phyloP scores from a whole-genome alignment of 2,888 invertebrate species.

The Drosophila macrospina region DNA sequence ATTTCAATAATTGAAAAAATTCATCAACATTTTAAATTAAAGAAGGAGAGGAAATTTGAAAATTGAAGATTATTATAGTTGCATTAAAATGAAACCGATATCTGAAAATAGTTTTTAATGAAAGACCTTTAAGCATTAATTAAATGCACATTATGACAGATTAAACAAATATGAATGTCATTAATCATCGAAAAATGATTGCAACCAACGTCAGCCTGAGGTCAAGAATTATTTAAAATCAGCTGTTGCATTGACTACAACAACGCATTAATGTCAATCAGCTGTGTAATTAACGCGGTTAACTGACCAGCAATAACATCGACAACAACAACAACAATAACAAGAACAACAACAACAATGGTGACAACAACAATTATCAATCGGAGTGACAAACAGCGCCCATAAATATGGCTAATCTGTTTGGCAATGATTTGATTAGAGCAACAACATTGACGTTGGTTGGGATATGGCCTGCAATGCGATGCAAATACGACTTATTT shows the following conservation, averaged over 20 bases:
- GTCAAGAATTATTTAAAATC: conserved; percentile 46
- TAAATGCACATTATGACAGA: conserved; percentile 52
- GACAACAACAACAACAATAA: conserved; percentile 12
- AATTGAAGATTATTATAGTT: not conserved
- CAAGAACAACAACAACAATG: conserved; percentile 22
- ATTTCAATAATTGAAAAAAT: not conserved
- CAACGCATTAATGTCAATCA: conserved; percentile 75
- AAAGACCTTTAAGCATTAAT: conserved; percentile 33
- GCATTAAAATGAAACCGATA: not conserved
- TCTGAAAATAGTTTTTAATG: not conserved
- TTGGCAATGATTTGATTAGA: conserved; percentile 78
- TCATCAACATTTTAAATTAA: not conserved
- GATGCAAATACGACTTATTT: conserved; percentile 55
- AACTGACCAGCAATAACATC: conserved; percentile 21
- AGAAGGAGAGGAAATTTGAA: not conserved
- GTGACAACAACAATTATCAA: conserved; percentile 20
- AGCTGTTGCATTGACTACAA: conserved; percentile 54
- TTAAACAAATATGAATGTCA: conserved; percentile 62
- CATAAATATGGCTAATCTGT: conserved; percentile 75
- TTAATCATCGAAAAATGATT: conserved; percentile 60
- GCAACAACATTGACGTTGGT: conserved; percentile 16
- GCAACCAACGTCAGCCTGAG: conserved; percentile 35
- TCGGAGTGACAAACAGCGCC: conserved; percentile 50
- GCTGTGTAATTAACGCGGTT: conserved; percentile 68
- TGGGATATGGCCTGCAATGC: conserved; percentile 15